phyloP scores from a whole-genome alignment of 2,113 vertebrate species.

The Anolis sagrei region DNA sequence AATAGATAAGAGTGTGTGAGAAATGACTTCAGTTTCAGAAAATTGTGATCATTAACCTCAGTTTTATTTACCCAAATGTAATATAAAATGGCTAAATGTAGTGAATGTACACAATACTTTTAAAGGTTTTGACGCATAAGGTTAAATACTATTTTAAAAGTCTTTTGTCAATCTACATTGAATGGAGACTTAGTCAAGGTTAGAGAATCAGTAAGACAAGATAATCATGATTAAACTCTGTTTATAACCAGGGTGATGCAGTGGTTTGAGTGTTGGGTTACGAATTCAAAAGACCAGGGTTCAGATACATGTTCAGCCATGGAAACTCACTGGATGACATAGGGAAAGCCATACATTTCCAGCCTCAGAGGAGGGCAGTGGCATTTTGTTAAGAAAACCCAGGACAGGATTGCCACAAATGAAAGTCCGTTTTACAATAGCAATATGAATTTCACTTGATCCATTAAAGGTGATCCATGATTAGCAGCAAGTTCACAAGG shows the following conservation, averaged over 20 bases:
- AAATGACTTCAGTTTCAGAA: background rate
- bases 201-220: no score
- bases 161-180: background rate
- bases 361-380: no score
- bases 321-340: no score
- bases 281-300: no score
- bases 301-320: no score
- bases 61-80: background rate
- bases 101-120: background rate
- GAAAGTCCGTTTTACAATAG: background rate
- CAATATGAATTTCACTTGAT: background rate
- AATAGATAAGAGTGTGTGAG: background rate
- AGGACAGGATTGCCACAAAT: background rate
- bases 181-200: no score
- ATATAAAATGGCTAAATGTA: background rate
- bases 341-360: no score
- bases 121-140: slow-evolving; percentile 14
- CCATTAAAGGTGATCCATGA: background rate
- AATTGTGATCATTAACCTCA: background rate
- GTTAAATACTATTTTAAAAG: background rate
- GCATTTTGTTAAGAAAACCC: no score
- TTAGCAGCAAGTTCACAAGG: background rate
- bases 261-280: no score
- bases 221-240: no score
- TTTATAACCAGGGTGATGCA: no score